These are phyloP conservation scores for Bambusicola thoracicus DNA, from an alignment of 2,113 vertebrate genomes.

Conservation along the genomic window DNA sequence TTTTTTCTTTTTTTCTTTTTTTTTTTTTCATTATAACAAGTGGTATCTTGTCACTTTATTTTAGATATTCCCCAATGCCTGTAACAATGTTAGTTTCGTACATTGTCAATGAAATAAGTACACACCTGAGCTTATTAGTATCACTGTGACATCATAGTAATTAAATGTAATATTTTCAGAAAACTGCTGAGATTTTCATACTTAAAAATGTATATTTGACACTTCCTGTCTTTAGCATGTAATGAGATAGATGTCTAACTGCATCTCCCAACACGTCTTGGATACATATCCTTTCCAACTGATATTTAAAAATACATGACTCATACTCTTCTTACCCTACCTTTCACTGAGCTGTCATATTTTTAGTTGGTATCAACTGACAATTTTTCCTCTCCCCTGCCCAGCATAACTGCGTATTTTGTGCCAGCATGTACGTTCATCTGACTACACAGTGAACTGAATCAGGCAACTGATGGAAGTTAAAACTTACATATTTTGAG, in stretches of 20 bases:
- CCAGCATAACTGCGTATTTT: background rate
- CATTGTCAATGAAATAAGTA: background rate
- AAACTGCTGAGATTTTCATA: background rate
- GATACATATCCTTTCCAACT: background rate
- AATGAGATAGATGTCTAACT: background rate
- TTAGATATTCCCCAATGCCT: background rate
- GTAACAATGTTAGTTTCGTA: background rate
- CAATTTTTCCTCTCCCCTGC: background rate
- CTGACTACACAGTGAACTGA: fast-evolving
- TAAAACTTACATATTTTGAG: background rate
- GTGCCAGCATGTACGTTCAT: background rate
- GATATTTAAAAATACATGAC: background rate
- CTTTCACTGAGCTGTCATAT: background rate
- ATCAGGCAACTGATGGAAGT: background rate
- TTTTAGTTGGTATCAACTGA: background rate
- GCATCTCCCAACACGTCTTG: background rate
- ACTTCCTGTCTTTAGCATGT: background rate
- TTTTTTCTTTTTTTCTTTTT: too few relatives aligned
- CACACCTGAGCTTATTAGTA: background rate
- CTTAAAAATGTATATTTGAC: background rate
- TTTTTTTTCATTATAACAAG: background rate
- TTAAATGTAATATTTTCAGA: background rate
- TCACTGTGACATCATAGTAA: background rate
- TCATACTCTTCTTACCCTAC: background rate
- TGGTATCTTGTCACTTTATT: background rate